phyloP scores from a whole-genome alignment of 2,888 invertebrate species.

The Andrena praecox region DNA sequence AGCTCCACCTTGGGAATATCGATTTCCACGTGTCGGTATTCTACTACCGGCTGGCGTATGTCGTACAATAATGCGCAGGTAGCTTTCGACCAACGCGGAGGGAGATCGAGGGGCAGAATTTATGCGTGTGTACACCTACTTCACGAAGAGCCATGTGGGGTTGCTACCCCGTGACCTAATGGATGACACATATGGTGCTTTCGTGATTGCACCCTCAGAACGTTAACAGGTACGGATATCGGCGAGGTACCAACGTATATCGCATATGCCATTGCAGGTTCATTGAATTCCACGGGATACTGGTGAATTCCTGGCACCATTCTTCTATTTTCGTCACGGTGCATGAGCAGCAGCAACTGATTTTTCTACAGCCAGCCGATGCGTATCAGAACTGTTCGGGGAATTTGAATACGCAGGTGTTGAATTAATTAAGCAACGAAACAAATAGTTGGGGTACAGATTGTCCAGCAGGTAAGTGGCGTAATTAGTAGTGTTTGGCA shows the following conservation, averaged over 20 bases:
- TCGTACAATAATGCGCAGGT: slow-evolving; percentile 64
- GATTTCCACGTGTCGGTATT: slow-evolving; percentile 78
- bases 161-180: slow-evolving; percentile 60
- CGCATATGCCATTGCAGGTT: slow-evolving; percentile 73
- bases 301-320: slow-evolving; percentile 31
- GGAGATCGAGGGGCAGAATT: slow-evolving; percentile 60
- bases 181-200: slow-evolving; percentile 64
- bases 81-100: slow-evolving; percentile 38
- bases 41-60: slow-evolving; percentile 75
- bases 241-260: slow-evolving; percentile 65
- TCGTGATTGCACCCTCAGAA: slow-evolving; percentile 46
- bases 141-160: slow-evolving; percentile 60
- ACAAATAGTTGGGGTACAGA: background rate
- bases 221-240: slow-evolving; percentile 58
- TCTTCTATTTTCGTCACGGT: background rate
- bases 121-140: slow-evolving; percentile 49
- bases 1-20: slow-evolving; percentile 75
- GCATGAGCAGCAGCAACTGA: background rate
- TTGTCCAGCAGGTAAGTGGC: background rate
- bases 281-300: slow-evolving; percentile 52
- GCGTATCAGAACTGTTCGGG: background rate
- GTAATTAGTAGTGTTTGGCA: background rate
- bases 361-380: slow-evolving; percentile 7
- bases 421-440: slow-evolving; percentile 10
- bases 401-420: slow-evolving; percentile 12